A percentile compares a stretch with the other conserved stretches of the same genome.
Evolutionary conservation across 2,797 vertebrate genomes (phyloP).

Genomic region (Gephyroberyx darwinii): DNA sequence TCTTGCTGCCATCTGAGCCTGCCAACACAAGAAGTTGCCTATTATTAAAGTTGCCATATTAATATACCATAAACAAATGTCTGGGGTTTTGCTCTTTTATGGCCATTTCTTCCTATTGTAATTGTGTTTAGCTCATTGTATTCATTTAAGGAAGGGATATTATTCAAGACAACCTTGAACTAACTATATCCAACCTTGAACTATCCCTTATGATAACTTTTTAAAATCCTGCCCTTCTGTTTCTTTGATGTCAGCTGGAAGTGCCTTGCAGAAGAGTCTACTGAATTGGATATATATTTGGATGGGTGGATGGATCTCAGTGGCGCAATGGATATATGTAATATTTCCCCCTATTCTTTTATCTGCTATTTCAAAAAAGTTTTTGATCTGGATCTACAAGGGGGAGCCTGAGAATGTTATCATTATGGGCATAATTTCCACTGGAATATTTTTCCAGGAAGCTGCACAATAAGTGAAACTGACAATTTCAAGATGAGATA

Average conservation of each 20-base stretch:
- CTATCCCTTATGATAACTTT: conserved; percentile 44
- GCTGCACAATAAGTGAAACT: conserved; percentile 75
- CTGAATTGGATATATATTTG: conserved; percentile 49
- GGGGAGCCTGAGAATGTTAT: conserved; percentile 66
- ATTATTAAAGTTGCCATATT: no score
- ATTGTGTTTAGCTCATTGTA: neutral
- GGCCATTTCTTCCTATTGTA: neutral
- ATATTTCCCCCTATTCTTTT: conserved; percentile 57
- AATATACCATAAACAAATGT: no score
- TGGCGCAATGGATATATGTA: conserved; percentile 54
- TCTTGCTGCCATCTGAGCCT: no score
- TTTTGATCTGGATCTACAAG: conserved; percentile 74
- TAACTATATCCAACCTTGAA: conserved; percentile 37
- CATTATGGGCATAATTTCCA: conserved; percentile 71
- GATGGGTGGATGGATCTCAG: conserved; percentile 63
- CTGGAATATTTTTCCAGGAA: conserved; percentile 74
- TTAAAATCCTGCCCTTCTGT: conserved; percentile 64
- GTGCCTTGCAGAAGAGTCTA: conserved; percentile 42
- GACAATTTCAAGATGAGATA: conserved; percentile 72
- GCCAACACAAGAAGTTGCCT: no score
- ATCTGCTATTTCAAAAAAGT: conserved; percentile 66
- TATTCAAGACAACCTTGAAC: neutral
- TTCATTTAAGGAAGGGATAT: neutral
- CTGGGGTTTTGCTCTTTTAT: no score
- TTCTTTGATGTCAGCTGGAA: conserved; percentile 71